Percentiles rank a stretch among this genome's conserved stretches.
These are phyloP conservation scores for Myotis brandtii DNA, from an alignment of 2,113 vertebrate genomes.

Conservation along the genomic window DNA sequence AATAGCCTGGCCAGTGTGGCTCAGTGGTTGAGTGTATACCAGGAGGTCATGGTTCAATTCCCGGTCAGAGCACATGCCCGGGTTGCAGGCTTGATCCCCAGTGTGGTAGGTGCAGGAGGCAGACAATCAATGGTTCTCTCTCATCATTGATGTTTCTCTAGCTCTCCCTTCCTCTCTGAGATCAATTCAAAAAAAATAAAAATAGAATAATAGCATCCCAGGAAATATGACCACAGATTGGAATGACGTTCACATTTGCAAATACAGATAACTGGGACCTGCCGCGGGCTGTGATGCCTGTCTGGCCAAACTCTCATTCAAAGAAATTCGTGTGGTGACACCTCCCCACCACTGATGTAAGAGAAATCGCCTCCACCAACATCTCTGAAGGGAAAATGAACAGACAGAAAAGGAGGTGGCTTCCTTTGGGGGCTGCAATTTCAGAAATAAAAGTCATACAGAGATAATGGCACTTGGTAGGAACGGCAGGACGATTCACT, in stretches of 20 bases:
- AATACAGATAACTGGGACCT: not conserved
- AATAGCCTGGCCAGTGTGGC: not conserved
- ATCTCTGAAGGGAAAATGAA: not conserved
- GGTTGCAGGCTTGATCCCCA: too few species aligned
- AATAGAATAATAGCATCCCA: constrained; percentile 44
- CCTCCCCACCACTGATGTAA: not conserved
- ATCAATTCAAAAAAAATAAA: constrained; percentile 55
- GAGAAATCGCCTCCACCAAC: not conserved
- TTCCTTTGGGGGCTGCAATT: constrained; percentile 34
- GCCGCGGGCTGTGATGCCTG: not conserved
- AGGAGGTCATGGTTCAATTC: too few species aligned
- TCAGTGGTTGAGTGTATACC: too few species aligned
- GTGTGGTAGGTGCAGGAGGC: too few species aligned
- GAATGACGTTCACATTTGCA: not conserved
- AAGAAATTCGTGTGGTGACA: not conserved
- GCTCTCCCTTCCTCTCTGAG: too few species aligned
- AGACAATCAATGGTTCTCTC: too few species aligned
- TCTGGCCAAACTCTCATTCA: not conserved
- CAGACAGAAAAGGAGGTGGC: not conserved
- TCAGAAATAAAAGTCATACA: not conserved
- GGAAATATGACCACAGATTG: constrained; percentile 29
- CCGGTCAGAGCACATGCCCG: too few species aligned
- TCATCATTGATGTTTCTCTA: too few species aligned
- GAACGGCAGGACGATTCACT: constrained; percentile 62
- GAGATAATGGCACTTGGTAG: constrained; percentile 69